Percentiles rank a stretch among this genome's conserved stretches.
Evolutionary conservation across 2,113 vertebrate genomes (phyloP).

Genomic region (Cephalophus harveyi): DNA sequence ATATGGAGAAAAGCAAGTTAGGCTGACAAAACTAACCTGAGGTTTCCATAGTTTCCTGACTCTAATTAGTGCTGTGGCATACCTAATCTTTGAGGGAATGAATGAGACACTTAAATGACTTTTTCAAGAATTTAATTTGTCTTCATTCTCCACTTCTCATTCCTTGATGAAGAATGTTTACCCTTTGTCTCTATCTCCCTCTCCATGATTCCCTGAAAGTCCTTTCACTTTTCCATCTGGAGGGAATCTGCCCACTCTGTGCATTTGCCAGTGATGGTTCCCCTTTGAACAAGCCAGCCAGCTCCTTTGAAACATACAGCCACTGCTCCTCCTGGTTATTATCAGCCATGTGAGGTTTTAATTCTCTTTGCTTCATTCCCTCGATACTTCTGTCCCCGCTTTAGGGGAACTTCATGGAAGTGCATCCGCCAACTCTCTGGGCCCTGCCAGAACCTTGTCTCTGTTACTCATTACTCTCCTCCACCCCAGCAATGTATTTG

Average conservation of each 20-base stretch:
- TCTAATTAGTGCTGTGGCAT: not conserved
- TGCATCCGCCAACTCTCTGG: not conserved
- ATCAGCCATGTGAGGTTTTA: not conserved
- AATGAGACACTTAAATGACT: not conserved
- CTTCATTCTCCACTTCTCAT: not conserved
- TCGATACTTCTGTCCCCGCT: not conserved
- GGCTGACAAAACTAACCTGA: not conserved
- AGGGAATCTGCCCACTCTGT: not conserved
- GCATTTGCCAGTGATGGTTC: not conserved
- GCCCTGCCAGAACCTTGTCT: not conserved
- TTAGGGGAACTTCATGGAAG: not conserved
- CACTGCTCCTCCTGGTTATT: not conserved
- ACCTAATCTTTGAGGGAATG: not conserved
- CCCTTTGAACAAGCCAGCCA: not conserved
- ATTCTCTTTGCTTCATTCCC: not conserved
- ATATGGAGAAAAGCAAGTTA: not conserved
- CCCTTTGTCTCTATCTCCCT: rapidly evolving
- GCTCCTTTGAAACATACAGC: not conserved
- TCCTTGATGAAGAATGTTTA: not conserved
- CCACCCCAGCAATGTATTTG: no score
- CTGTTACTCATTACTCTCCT: not conserved
- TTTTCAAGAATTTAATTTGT: not conserved
- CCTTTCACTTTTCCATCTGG: not conserved
- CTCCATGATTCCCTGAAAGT: no score
- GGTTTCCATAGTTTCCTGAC: not conserved